Evolutionary conservation across 1,140 invertebrate genomes (phyloP), one percentile per base, ranked within the genome.

Genomic region (Listronotus oregonensis): DNA sequence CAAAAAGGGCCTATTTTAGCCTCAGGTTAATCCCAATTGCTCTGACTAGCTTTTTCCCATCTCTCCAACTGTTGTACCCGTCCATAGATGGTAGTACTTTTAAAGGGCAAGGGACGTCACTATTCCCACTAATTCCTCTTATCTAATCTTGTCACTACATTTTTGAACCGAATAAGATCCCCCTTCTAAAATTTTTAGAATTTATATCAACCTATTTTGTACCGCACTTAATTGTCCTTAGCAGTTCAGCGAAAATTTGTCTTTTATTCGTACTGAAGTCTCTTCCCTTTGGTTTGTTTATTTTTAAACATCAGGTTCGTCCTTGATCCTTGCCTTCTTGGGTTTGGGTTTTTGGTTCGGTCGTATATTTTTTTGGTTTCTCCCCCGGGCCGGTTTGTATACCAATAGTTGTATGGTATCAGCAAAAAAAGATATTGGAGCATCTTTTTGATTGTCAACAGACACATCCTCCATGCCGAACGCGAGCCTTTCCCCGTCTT

Each of bases 121-220:
- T 5, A n/a, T 17, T 59, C 15, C 6, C 14, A 8, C 3, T 27
- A 2, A 6, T 12, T 1, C 10, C 46, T 32, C 18, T 47, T 47
- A 7, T 49, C 46, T 37, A 3, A 42, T 27, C 46, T 59, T 46
- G 6, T 47, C 37, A 27, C 6, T 3, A 9, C 44, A 42, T 14
- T 59, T 59, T 12, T 47, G 8, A 8, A 59, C 14, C 1, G 56
- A 14, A 49, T n/a, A 1, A 60, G 46, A 8, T 60, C 56, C 6
- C 14, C 1, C n/a, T 60, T 17, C 10, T 27, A 5, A 32, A 50
- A 17, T 37, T 47, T 9, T 14, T 49, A 14, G 49, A 12, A n/a
- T 60, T 51, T 5, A 60, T 39, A 15, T 21, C 18, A 9, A 51
- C 58, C 9, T 50, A 31, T 7, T 18, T 42, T n/a, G 40, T 17